Evolutionary conservation across 2,797 vertebrate genomes (phyloP).

Genomic region (Bradypodion pumilum): DNA sequence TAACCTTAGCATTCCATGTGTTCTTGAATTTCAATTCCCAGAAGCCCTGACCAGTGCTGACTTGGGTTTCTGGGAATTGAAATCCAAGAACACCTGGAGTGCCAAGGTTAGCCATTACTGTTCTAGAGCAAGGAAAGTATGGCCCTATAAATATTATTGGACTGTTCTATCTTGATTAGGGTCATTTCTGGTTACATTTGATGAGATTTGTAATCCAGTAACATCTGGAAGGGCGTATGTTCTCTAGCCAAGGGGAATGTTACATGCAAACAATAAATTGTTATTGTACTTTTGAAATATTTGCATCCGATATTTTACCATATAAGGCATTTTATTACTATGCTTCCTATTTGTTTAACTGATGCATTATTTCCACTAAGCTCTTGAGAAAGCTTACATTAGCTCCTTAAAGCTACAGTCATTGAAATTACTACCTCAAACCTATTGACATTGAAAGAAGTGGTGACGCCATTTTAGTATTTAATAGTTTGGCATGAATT

Average conservation of each 20-base stretch:
- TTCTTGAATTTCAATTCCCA: no score
- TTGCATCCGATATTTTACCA: not conserved
- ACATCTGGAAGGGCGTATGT: not conserved
- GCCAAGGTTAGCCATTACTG: not conserved
- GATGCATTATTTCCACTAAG: constrained; percentile 5
- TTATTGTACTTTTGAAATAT: constrained; percentile 17
- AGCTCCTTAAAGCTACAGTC: constrained; percentile 52
- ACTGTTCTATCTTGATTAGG: not conserved
- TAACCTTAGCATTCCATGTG: no score
- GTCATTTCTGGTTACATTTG: no score
- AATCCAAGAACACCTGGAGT: no score
- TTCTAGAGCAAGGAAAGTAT: not conserved
- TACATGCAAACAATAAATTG: constrained; percentile 2
- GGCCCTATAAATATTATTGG: not conserved
- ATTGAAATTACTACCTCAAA: constrained; percentile 51
- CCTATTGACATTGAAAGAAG: constrained; percentile 52
- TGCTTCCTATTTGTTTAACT: not conserved
- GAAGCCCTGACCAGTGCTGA: no score
- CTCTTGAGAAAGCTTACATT: not conserved
- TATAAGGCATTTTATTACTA: not conserved
- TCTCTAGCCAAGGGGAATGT: not conserved
- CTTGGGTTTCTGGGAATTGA: no score
- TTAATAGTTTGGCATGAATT: constrained; percentile 62
- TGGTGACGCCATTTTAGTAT: constrained; percentile 57
- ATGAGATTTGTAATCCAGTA: not conserved